Percentiles rank a stretch among this genome's conserved stretches.
phyloP scores from a whole-genome alignment of 2,888 invertebrate species.

The Drosophila paramelanica region DNA sequence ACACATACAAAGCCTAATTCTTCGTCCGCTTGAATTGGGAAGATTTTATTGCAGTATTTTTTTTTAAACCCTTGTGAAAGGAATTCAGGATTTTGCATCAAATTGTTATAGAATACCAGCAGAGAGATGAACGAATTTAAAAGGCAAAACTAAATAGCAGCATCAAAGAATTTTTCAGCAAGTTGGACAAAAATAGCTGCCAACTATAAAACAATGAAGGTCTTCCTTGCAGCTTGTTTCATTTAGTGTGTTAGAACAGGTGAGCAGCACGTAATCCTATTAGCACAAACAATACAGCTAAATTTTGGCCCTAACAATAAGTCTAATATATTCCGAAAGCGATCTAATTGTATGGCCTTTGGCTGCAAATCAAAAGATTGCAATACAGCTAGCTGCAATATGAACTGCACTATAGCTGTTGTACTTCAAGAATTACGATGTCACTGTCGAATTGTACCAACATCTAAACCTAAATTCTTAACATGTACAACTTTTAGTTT shows the following conservation, averaged over 20 bases:
- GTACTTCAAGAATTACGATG: too few species aligned
- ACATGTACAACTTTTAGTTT: too few species aligned
- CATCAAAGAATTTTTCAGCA: slow-evolving; percentile 14
- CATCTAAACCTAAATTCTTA: too few species aligned
- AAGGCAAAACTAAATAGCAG: slow-evolving; percentile 27
- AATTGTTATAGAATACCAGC: slow-evolving; percentile 18
- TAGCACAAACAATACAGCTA: background rate
- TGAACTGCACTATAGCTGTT: too few species aligned
- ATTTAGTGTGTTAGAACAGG: background rate
- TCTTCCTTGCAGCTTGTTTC: slow-evolving; percentile 6
- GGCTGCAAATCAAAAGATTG: too few species aligned
- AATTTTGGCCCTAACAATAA: background rate
- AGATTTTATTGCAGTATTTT: slow-evolving; percentile 51
- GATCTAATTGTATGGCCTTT: background rate
- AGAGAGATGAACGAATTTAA: slow-evolving; percentile 27
- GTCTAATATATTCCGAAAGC: background rate
- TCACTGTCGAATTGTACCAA: too few species aligned
- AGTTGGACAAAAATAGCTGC: slow-evolving; percentile 32
- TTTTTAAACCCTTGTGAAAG: slow-evolving; percentile 16
- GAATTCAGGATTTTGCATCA: slow-evolving; percentile 56
- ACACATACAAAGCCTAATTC: slow-evolving; percentile 8
- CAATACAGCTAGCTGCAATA: too few species aligned
- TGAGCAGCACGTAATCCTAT: background rate
- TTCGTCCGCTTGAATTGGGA: slow-evolving; percentile 59
- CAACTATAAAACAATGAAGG: slow-evolving; percentile 18